Evolutionary conservation across 2,888 invertebrate genomes (phyloP).

Genomic region (Spodoptera picta): DNA sequence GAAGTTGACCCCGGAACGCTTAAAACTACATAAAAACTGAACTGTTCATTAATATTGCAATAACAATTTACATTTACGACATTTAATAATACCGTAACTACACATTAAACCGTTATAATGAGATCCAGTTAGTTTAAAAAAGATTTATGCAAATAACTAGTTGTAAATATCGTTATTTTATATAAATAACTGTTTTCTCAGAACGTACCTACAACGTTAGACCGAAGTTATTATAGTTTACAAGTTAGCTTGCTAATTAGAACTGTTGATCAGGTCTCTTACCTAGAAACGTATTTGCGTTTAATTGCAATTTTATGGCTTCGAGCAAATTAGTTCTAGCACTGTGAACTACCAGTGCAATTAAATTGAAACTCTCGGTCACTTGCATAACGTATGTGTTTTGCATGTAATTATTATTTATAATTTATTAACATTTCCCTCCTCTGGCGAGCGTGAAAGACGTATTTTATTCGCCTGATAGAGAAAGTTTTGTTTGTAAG

Average conservation of each 20-base stretch:
- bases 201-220: neutral
- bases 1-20: neutral
- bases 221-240: conserved; percentile 43
- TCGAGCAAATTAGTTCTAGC: conserved; percentile 47
- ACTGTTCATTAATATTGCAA: conserved; percentile 5
- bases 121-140: conserved; percentile 30
- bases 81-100: conserved; percentile 8
- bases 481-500: conserved; percentile 20
- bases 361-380: conserved; percentile 42
- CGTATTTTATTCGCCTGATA: conserved; percentile 8
- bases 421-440: conserved; percentile 26
- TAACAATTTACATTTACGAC: conserved; percentile 24
- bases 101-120: conserved; percentile 20
- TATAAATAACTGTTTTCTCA: conserved; percentile 14
- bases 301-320: conserved; percentile 58
- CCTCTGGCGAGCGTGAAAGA: neutral
- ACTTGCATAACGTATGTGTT: conserved; percentile 20
- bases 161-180: conserved; percentile 48
- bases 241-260: conserved; percentile 44
- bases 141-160: conserved; percentile 52
- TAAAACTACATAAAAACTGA: conserved; percentile 5
- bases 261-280: conserved; percentile 33
- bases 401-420: conserved; percentile 37
- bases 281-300: conserved; percentile 35
- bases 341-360: conserved; percentile 44